Conservation (phyloP, 2,113 vertebrate species). For the Calonectris borealis region DNA sequence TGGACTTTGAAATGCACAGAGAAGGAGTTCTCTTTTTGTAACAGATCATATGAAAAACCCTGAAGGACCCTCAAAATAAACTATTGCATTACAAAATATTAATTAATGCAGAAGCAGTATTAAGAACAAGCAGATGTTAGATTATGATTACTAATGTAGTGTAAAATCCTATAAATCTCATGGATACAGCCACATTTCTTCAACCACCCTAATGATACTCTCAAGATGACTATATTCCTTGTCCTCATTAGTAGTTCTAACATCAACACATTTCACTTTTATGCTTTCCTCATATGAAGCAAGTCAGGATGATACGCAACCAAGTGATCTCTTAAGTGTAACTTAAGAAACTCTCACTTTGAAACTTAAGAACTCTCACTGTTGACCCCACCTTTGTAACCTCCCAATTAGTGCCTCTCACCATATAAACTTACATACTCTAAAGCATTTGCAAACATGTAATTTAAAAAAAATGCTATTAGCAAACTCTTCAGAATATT, state of each 20-base stretch:
- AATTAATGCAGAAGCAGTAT: neutral
- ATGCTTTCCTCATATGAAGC: neutral
- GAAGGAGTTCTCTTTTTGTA: neutral
- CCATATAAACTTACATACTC: neutral
- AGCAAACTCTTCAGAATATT: neutral
- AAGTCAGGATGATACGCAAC: neutral
- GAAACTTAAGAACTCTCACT: neutral
- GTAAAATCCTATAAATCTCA: neutral
- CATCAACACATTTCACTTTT: neutral
- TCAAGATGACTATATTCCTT: neutral
- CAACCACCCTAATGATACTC: neutral
- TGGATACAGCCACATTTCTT: neutral
- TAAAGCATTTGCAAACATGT: neutral
- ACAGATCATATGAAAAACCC: neutral
- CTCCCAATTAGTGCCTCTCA: neutral
- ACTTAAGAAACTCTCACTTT: neutral
- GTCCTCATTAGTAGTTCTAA: neutral
- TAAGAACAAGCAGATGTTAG: neutral
- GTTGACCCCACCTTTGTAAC: neutral
- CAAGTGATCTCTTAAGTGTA: neutral
- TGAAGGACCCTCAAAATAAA: neutral
- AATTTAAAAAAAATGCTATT: neutral
- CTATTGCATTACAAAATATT: neutral
- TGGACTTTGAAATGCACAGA: slow-evolving; percentile 1
- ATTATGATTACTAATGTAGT: neutral